phyloP scores from a whole-genome alignment of 2,797 vertebrate genomes.

The Gymnothorax javanicus region DNA sequence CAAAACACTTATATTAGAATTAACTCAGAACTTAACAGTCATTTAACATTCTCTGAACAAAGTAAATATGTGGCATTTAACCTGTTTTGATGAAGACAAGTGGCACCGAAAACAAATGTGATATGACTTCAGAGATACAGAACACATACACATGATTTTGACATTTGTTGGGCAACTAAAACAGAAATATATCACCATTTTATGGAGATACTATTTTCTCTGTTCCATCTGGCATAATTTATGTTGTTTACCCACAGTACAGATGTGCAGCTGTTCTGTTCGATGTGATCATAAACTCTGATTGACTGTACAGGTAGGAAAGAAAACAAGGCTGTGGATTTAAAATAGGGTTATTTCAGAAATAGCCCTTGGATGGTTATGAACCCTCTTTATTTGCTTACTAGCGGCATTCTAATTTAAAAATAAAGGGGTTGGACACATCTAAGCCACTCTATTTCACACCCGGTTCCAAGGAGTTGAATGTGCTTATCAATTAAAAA shows the following conservation, averaged over 20 bases:
- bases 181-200: background rate
- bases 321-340: background rate
- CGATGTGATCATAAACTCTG: no score
- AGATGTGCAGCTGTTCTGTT: background rate
- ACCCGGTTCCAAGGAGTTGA: background rate
- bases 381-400: background rate
- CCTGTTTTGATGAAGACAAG: constrained; percentile 27
- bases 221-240: background rate
- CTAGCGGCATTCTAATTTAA: background rate
- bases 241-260: background rate
- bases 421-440: background rate
- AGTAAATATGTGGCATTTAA: background rate
- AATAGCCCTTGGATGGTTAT: background rate
- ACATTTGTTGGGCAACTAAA: background rate
- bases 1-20: constrained; percentile 10
- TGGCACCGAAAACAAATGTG: no score
- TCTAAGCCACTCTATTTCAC: background rate
- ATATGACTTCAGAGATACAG: background rate
- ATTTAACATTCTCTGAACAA: background rate
- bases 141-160: background rate
- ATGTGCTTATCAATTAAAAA: background rate
- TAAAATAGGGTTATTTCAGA: background rate
- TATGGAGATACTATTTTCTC: background rate
- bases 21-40: background rate
- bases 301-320: background rate